These are phyloP conservation scores for Harpalus rubripes DNA, from an alignment of 2,888 invertebrate genomes.

Conservation along the genomic window DNA sequence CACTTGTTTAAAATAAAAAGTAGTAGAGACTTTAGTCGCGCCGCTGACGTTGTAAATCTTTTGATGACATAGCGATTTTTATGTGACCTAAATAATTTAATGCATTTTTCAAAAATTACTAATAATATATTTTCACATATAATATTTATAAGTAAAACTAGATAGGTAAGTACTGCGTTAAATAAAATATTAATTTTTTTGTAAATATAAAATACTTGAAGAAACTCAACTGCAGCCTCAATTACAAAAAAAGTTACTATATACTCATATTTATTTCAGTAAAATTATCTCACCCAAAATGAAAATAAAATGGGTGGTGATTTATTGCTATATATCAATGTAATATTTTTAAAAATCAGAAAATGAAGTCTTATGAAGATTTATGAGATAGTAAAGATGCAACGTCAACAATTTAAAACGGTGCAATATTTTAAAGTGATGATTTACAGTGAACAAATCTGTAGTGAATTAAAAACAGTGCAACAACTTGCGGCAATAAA, in stretches of 20 bases:
- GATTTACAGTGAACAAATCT: conserved; percentile 26
- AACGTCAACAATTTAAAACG: not conserved
- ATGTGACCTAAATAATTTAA: too few species aligned
- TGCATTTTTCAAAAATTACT: too few species aligned
- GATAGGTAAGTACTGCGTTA: too few species aligned
- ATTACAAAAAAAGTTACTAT: not conserved
- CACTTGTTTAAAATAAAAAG: too few species aligned
- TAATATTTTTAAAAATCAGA: conserved; percentile 6
- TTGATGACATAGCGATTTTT: too few species aligned
- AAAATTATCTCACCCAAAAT: not conserved
- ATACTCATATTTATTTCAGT: not conserved
- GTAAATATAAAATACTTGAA: too few species aligned
- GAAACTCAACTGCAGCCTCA: too few species aligned
- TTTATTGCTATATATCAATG: not conserved
- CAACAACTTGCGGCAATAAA: conserved; percentile 42
- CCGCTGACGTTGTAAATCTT: too few species aligned
- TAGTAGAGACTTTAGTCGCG: too few species aligned
- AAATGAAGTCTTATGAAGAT: not conserved
- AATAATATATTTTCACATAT: too few species aligned
- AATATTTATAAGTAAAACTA: too few species aligned
- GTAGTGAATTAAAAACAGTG: conserved; percentile 33
- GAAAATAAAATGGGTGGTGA: not conserved
- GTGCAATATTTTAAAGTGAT: conserved; percentile 12
- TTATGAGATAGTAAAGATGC: conserved; percentile 2
- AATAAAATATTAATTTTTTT: too few species aligned